These are phyloP conservation scores for Spodoptera frugiperda DNA, from an alignment of 1,140 invertebrate genomes.

Conservation along the genomic window DNA sequence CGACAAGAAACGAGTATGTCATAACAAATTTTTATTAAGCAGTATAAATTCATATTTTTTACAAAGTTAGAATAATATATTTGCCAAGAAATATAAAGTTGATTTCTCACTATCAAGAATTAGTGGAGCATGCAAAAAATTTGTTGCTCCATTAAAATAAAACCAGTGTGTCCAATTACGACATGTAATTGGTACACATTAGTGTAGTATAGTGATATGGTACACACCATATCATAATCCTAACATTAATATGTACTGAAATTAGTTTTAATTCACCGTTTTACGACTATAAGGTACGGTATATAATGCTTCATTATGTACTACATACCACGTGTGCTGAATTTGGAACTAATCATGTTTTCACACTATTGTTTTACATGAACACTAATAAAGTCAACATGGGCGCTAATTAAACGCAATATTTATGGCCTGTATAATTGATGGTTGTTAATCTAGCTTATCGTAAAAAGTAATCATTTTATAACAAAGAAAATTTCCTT, in stretches of 20 bases:
- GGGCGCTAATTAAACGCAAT: slow-evolving; percentile 4
- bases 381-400: slow-evolving; percentile 3
- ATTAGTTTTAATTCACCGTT: slow-evolving; percentile 17
- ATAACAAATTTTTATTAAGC: too few relatives aligned
- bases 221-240: neutral
- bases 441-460: too few relatives aligned
- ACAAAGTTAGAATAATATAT: too few relatives aligned
- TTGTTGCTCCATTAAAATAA: slow-evolving; percentile 17
- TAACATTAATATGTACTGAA: neutral
- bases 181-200: too few relatives aligned
- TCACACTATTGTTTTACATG: slow-evolving; percentile 22
- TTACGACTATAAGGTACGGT: neutral
- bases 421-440: neutral
- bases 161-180: slow-evolving; percentile 32
- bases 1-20: too few relatives aligned
- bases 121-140: neutral
- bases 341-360: slow-evolving; percentile 28
- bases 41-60: too few relatives aligned
- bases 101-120: neutral
- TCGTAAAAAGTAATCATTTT: too few relatives aligned
- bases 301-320: neutral
- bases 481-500: too few relatives aligned
- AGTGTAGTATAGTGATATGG: too few relatives aligned
- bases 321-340: neutral
- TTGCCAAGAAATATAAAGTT: neutral